Percentiles rank a stretch among this genome's conserved stretches.
Conservation (phyloP, 2,113 vertebrate species). For the Rafetus swinhoei region DNA sequence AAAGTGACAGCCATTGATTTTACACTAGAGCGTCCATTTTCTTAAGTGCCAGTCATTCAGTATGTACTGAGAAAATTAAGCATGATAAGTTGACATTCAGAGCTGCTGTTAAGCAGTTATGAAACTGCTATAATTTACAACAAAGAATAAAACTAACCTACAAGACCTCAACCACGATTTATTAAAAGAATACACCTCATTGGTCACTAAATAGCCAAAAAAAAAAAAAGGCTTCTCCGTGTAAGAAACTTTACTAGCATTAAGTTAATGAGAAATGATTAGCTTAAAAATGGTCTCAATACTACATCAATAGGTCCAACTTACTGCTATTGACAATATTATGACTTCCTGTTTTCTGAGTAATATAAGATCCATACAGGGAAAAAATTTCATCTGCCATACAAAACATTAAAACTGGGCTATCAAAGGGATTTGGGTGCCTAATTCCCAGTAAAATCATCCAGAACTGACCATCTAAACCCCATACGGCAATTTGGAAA, state of each 20-base stretch:
- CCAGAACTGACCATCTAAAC: neutral
- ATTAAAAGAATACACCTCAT: constrained; percentile 49
- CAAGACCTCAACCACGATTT: constrained; percentile 24
- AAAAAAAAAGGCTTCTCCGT: constrained; percentile 26
- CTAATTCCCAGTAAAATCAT: neutral
- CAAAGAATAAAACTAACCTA: constrained; percentile 41
- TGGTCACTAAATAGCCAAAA: constrained; percentile 27
- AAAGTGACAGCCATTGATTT: neutral
- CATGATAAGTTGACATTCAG: constrained; percentile 36
- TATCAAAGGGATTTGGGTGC: too few relatives aligned
- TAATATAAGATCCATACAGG: constrained; percentile 42
- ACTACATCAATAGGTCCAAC: constrained; percentile 39
- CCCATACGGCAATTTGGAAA: neutral
- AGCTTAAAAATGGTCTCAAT: constrained; percentile 50
- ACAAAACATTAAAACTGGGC: neutral
- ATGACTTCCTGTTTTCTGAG: constrained; percentile 59
- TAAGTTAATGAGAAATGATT: constrained; percentile 64
- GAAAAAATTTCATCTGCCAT: too few relatives aligned
- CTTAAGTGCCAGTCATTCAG: neutral
- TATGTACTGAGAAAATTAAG: neutral
- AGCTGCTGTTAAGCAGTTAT: constrained; percentile 26
- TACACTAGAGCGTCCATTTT: neutral
- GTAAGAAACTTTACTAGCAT: neutral
- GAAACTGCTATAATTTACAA: constrained; percentile 31
- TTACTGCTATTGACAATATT: constrained; percentile 65